Percentiles rank a stretch among this genome's conserved stretches.
phyloP scores from a whole-genome alignment of 2,888 invertebrate species.

The Cataglyphis albicans region DNA sequence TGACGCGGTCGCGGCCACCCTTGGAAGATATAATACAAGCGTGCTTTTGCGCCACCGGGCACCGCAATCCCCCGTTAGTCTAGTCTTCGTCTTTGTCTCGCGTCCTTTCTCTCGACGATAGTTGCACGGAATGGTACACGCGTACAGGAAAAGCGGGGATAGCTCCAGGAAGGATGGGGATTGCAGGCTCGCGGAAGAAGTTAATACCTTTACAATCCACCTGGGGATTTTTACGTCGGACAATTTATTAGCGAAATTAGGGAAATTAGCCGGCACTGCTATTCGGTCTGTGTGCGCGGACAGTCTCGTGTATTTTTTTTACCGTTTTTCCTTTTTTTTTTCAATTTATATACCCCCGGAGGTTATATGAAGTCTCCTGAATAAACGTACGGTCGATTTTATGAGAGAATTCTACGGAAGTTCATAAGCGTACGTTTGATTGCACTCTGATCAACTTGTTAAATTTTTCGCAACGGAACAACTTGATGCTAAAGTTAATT shows the following conservation, averaged over 20 bases:
- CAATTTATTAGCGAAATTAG: slow-evolving; percentile 83
- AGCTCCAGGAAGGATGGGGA: slow-evolving; percentile 46
- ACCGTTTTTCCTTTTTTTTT: slow-evolving; percentile 8
- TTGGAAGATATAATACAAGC: slow-evolving; percentile 53
- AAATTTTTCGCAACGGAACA: slow-evolving; percentile 2
- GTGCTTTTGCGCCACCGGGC: slow-evolving; percentile 47
- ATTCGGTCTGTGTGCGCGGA: slow-evolving; percentile 50
- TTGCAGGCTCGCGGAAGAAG: slow-evolving; percentile 72
- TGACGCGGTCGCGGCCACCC: slow-evolving; percentile 15
- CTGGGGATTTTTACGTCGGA: slow-evolving; percentile 78
- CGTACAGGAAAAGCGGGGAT: slow-evolving; percentile 6
- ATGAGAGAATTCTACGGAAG: slow-evolving; percentile 52
- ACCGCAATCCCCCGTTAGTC: slow-evolving; percentile 35
- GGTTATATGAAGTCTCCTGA: slow-evolving; percentile 14
- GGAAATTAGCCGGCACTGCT: slow-evolving; percentile 78
- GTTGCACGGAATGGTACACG: slow-evolving; percentile 51
- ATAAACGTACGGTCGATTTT: slow-evolving; percentile 45
- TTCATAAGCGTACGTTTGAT: slow-evolving; percentile 59
- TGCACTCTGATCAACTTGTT: slow-evolving; percentile 7
- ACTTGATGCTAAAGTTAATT: neutral
- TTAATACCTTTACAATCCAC: slow-evolving; percentile 83
- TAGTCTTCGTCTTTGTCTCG: slow-evolving; percentile 21
- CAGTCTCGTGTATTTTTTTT: slow-evolving; percentile 64
- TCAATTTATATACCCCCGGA: slow-evolving; percentile 31
- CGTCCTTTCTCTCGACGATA: neutral